These are phyloP conservation scores for Brachionus manjavacas DNA, from an alignment of 1,140 invertebrate genomes.

Conservation along the genomic window DNA sequence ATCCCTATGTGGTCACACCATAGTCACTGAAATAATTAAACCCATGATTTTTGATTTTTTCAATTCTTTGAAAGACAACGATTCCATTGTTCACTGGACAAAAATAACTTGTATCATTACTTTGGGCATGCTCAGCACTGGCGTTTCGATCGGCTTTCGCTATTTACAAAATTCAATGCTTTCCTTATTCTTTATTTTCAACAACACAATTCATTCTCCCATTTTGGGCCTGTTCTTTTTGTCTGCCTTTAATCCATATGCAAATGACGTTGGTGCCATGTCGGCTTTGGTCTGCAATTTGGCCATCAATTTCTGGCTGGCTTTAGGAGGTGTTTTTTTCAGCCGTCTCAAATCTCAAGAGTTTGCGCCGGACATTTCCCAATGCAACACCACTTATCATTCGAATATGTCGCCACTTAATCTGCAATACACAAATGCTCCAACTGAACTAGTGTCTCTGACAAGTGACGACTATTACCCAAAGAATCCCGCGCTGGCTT, in stretches of 20 bases:
- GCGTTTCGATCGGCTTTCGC: background rate
- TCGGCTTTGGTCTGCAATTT: background rate
- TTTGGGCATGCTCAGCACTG: background rate
- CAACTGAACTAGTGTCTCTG: background rate
- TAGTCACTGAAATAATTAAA: conserved; percentile 2
- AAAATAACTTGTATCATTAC: background rate
- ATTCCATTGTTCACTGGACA: background rate
- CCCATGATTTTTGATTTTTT: conserved; percentile 1
- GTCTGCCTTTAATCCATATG: conserved; percentile 23
- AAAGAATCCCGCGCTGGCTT: background rate
- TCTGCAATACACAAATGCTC: background rate
- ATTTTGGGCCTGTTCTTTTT: conserved; percentile 14
- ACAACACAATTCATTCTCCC: conserved; percentile 12
- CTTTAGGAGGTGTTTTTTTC: background rate
- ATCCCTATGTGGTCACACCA: background rate
- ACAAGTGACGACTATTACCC: conserved; percentile 1
- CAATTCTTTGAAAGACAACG: background rate
- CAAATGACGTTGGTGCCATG: conserved; percentile 13
- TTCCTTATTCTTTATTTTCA: background rate
- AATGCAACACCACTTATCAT: background rate
- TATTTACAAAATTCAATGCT: conserved; percentile 7
- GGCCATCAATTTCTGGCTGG: conserved; percentile 22
- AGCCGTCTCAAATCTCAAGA: conserved; percentile 19
- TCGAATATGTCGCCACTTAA: background rate
- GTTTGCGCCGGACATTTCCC: background rate